Evolutionary conservation across 1,140 invertebrate species (phyloP), one percentile per base, ranked within the genome.

Genomic region (Forficula auricularia): DNA sequence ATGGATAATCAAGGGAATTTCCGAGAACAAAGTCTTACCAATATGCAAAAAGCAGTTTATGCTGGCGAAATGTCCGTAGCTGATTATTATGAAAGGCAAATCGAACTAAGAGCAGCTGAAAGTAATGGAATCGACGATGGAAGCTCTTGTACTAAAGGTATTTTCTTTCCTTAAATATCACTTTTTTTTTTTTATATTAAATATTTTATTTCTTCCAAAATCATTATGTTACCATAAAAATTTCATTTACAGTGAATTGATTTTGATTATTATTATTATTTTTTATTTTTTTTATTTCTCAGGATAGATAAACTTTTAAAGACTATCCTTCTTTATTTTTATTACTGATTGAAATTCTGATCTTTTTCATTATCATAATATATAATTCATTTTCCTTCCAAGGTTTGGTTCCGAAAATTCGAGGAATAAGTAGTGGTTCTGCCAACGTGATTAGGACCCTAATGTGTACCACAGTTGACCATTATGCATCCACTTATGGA

Each of bases 1-100:
- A 88, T 89, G 84, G 82, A 86, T 52, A 81, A 84, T 61, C 78
- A 82, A 51, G 76, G 75, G 20, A 81, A 79, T 22, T 84, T 82
- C 62, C 71, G 75, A 30, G 79, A 82, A 51, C 82, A 88, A 49
- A 83, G 80, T 41, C 73, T 83, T 1, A 77, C 74, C 18, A 82
- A 82, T 57, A 75, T 91, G 68, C 79, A 85, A 56, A 64, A 77
- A 35, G 84, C 85, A 40, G 84, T 89, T 7, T 80, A 79, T 57
- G 77, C 77, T 18, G 85, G 85, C 2, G 79, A 86, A 56, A 75
- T 91, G 62, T 78, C 79, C 9, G 78, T 86, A 1, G 71, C 76
- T 0, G 85, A 89, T 57, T 89, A 82, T 61, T 87, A 88, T 54
- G 78, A 86, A 54, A 68, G 79, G 34, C 79, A 81, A 55, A 72